Evolutionary conservation across 2,113 vertebrate species (phyloP).

Genomic region (Oenanthe melanoleuca): DNA sequence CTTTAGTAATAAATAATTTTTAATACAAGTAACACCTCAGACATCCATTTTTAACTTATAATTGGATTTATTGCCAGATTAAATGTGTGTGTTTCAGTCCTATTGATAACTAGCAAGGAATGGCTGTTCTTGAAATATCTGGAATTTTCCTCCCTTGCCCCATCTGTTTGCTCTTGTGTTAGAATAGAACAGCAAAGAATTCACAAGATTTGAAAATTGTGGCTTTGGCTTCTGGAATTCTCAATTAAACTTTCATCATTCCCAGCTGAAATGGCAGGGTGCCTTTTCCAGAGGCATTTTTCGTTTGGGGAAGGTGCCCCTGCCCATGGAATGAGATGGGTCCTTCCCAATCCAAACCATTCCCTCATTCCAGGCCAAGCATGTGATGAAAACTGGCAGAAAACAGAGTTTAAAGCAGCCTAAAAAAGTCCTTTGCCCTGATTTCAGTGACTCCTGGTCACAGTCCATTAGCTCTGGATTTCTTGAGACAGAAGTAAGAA

Average conservation of each 20-base stretch:
- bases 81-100: neutral
- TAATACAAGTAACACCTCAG: neutral
- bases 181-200: neutral
- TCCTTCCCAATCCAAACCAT: neutral
- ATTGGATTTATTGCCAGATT: neutral
- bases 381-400: neutral
- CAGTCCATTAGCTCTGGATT: neutral
- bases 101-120: neutral
- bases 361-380: neutral
- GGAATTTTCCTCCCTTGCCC: neutral
- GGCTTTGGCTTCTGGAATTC: neutral
- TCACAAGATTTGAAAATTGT: neutral
- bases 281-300: neutral
- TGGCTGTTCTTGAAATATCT: neutral
- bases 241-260: neutral
- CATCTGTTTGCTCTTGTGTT: neutral
- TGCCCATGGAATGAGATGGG: neutral
- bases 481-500: neutral
- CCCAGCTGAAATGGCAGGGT: neutral
- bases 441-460: neutral
- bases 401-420: neutral
- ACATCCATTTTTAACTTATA: neutral
- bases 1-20: neutral
- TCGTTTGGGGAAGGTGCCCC: neutral
- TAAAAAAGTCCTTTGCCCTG: neutral